Evolutionary conservation across 2,113 vertebrate species (phyloP).

Genomic region (Brachypteracias leptosomus): DNA sequence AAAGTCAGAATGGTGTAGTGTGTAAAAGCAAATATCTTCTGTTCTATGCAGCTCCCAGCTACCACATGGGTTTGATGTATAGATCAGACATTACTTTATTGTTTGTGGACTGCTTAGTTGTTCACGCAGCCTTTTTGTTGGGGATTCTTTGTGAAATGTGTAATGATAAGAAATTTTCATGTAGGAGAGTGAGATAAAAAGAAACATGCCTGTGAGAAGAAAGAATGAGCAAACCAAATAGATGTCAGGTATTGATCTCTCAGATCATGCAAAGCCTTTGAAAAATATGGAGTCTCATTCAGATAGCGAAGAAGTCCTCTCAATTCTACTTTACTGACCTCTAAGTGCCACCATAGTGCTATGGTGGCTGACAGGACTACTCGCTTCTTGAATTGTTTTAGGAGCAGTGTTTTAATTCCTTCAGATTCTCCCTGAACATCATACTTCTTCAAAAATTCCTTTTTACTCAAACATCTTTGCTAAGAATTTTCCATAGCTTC

Average conservation of each 20-base stretch:
- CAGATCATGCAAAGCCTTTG: not conserved
- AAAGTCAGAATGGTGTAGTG: not conserved
- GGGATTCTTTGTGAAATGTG: not conserved
- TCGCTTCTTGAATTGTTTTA: not conserved
- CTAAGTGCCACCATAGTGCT: not conserved
- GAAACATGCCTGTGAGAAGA: not conserved
- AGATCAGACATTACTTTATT: not conserved
- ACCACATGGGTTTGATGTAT: not conserved
- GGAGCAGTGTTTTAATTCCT: not conserved
- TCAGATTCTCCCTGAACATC: not conserved
- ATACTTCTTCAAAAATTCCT: not conserved
- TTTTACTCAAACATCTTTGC: not conserved
- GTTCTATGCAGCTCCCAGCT: not conserved
- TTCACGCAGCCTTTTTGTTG: not conserved
- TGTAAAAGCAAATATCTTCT: not conserved
- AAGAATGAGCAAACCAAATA: not conserved
- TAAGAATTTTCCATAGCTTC: not conserved
- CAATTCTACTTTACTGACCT: not conserved
- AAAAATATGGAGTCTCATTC: not conserved
- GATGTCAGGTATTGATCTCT: not conserved
- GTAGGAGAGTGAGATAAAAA: not conserved
- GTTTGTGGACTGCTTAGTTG: not conserved
- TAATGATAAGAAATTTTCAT: not conserved
- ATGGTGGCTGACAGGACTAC: not conserved
- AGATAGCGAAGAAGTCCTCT: not conserved